Base-by-base conservation (phyloP, 1,140 invertebrate species). In the Drosophila aff. region DNA sequence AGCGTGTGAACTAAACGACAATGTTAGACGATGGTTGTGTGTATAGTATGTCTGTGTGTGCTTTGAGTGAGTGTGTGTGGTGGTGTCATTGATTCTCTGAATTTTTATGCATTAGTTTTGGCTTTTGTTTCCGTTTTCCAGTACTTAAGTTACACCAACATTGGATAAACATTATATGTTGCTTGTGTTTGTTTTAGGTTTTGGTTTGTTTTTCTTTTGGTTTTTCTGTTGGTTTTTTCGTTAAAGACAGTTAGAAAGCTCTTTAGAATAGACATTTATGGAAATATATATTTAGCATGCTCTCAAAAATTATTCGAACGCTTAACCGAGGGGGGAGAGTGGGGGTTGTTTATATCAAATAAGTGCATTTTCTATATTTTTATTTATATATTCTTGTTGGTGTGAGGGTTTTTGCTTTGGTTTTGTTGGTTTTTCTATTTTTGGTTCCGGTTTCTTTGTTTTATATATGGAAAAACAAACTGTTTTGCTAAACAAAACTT, bases 241-340 rank as follows among this genome's bases (percentile, higher is more conserved):
- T 80, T 86, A 64, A 71, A 53, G 75, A 72, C 76, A 78, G 74
- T 69, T 78, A 71, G 75, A 79, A 79, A 79, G 77, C 67, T 83
- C 79, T 72, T 91, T 91, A 91, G 84, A 80, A 89, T 91, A 91
- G 89, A 91, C 89, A 91, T 85, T 91, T 91, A 91, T 89, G 81
- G 76, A 91, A 91, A 85, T 91, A 87, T 87, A 89, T 89, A 89
- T 89, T 89, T 82, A 91, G 89, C 89, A 91, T 91, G 89, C 89
- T 91, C 79, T 91, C 89, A 91, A 91, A 91, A 91, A 91, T 84
- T 91, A 89, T 89, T 90, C 44, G 78, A 91, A 91, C 89, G 66
- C 76, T 91, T 87, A 91, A 91, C 80, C 84, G 83, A 89, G 77
- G 68, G 63, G 82, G 81, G 71, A 82, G 83, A 78, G 66, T 68